Evolutionary conservation across 2,797 vertebrate species (phyloP), one percentile per base, ranked within the genome.

Genomic region (Stomatorhinus walkeri): DNA sequence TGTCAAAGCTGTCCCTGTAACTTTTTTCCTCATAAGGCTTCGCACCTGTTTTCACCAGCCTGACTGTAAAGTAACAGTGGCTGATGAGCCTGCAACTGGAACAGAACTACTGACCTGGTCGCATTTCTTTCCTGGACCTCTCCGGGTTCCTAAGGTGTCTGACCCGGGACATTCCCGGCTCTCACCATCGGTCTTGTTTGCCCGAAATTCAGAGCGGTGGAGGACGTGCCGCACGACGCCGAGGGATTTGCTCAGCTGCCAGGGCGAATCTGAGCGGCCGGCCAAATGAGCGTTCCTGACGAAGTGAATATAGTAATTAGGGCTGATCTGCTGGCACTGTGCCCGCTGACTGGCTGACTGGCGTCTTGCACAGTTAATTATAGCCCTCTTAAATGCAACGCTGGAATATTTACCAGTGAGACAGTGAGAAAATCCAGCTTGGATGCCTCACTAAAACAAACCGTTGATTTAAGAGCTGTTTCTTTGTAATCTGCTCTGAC

Each of bases 301-400:
- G 96, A 94, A 91, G 93, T 93, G 95, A 96, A 96, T 95, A 91
- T 91, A 96, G 96, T 96, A 96, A 97, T 96, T 97, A 96, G 96
- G 96, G 96, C 94, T 96, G 96, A 97, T 96, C 95, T 95, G 94
- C 92, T 96, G 96, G 96, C 95, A 90, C 92, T 51, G 90, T 89
- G 96, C 96, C 95, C 91, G 93, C 93, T 88, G 79, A 84, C 93
- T 92, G 93, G 93, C 95, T 93, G 94, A 94, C 94, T 95, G 94
- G 95, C 92, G 93, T 96, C 95, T 95, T 92, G 93, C 10, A 91
- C 91, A 95, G 96, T 95, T 97, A 96, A 97, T 97, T 96, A 96
- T 91, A 95, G 95, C 93, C 95, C 94, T 94, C 92, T 91, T 92
- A 91, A 92, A 91, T 91, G 90, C 88, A 88, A 90, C 89, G 86